A percentile compares a stretch with the other conserved stretches of the same genome.
phyloP scores from a whole-genome alignment of 2,888 invertebrate genomes.

The Apoda limacodes region DNA sequence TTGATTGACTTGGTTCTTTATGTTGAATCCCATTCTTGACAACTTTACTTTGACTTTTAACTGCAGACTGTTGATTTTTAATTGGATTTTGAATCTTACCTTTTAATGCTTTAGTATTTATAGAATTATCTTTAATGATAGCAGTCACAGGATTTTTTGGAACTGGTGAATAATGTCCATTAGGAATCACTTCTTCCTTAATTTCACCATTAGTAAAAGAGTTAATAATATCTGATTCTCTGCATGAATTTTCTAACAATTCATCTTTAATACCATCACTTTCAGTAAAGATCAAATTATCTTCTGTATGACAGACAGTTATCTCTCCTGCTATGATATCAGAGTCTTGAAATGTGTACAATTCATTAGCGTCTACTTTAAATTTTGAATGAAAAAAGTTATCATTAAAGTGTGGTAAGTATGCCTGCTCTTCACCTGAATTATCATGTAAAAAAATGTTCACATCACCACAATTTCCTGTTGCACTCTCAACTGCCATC shows the following conservation, averaged over 20 bases:
- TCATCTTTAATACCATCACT: conserved; percentile 41
- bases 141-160: conserved; percentile 11
- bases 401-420: conserved; percentile 54
- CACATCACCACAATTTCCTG: conserved; percentile 50
- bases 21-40: too few species aligned
- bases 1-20: conserved; percentile 28
- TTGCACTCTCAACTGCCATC: conserved; percentile 58
- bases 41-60: too few species aligned
- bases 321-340: conserved; percentile 61
- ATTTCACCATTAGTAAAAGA: conserved; percentile 46
- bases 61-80: too few species aligned
- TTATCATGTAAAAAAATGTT: conserved; percentile 57
- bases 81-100: conserved; percentile 32
- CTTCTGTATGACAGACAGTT: conserved; percentile 61
- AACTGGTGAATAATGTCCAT: conserved; percentile 43
- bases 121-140: conserved; percentile 34
- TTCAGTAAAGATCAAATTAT: conserved; percentile 48
- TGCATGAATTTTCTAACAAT: conserved; percentile 39
- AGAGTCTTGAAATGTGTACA: conserved; percentile 63
- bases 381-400: conserved; percentile 59
- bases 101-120: conserved; percentile 48
- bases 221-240: conserved; percentile 39
- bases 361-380: conserved; percentile 63
- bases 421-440: conserved; percentile 53
- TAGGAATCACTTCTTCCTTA: conserved; percentile 37